Conservation (phyloP, 2,888 invertebrate species). For the Octonoba sinensis region DNA sequence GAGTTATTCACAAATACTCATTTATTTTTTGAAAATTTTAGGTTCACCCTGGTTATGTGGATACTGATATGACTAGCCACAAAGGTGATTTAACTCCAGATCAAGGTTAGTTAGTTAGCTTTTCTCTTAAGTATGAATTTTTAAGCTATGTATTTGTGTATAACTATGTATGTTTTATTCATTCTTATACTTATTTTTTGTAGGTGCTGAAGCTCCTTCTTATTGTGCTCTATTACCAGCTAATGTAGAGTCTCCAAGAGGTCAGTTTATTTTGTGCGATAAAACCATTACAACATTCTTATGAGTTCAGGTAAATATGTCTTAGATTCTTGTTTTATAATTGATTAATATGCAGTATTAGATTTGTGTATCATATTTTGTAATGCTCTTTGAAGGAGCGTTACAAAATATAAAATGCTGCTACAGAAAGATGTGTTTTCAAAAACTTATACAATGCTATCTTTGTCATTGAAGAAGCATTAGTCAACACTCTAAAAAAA, state of each 20-base stretch:
- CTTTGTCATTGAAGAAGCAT: too few species aligned
- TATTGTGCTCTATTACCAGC: slow-evolving; percentile 76
- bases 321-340: too few species aligned
- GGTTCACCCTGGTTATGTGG: slow-evolving; percentile 73
- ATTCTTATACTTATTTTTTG: neutral
- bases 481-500: too few species aligned
- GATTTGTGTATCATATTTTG: too few species aligned
- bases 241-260: slow-evolving; percentile 74
- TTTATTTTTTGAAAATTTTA: slow-evolving; percentile 5
- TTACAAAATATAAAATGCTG: too few species aligned
- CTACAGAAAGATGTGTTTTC: too few species aligned
- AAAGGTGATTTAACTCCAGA: slow-evolving; percentile 74
- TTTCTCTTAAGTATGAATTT: too few species aligned
- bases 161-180: too few species aligned
- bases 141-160: neutral
- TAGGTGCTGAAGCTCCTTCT: slow-evolving; percentile 75
- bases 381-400: too few species aligned
- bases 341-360: too few species aligned
- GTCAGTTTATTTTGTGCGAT: slow-evolving; percentile 77
- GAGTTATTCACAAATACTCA: neutral
- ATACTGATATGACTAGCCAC: slow-evolving; percentile 83
- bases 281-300: slow-evolving; percentile 35
- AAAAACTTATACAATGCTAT: too few species aligned
- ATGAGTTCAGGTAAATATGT: neutral
- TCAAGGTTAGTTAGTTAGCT: slow-evolving; percentile 68